phyloP scores from a whole-genome alignment of 2,797 vertebrate genomes.

The Eremophila alpestris region DNA sequence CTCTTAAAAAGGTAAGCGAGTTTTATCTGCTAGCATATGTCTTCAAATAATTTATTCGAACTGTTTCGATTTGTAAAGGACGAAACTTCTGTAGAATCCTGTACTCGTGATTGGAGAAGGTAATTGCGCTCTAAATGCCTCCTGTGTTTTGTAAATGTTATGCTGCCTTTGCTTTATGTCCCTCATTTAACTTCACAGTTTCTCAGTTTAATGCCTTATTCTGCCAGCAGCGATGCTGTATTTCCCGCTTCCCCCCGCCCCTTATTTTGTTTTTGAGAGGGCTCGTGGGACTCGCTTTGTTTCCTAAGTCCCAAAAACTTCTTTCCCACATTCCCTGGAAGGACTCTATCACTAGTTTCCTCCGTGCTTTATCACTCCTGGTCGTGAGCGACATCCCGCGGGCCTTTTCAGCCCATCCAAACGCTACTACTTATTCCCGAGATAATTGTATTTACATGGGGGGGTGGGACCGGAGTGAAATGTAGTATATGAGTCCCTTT shows the following conservation, averaged over 20 bases:
- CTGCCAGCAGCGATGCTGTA: accelerated
- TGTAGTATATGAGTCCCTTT: accelerated
- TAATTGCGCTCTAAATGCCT: accelerated
- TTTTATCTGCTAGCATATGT: accelerated
- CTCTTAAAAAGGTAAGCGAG: accelerated
- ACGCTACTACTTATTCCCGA: accelerated
- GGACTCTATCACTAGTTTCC: accelerated
- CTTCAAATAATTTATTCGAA: accelerated
- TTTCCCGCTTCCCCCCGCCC: too few relatives aligned
- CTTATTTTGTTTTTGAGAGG: accelerated
- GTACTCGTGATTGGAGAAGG: accelerated
- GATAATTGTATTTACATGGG: accelerated
- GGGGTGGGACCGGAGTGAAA: accelerated
- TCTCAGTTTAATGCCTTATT: too few relatives aligned
- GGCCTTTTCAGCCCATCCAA: background rate
- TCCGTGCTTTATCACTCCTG: accelerated
- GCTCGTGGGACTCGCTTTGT: accelerated
- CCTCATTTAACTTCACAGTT: accelerated
- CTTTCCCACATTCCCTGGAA: accelerated
- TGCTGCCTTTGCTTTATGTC: accelerated
- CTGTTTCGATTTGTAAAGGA: accelerated
- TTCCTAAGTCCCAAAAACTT: accelerated
- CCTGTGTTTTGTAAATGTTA: accelerated
- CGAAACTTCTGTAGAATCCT: accelerated
- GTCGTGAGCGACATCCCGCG: accelerated